Evolutionary conservation across 1,140 invertebrate species (phyloP).

Genomic region (Drosophila serrata): DNA sequence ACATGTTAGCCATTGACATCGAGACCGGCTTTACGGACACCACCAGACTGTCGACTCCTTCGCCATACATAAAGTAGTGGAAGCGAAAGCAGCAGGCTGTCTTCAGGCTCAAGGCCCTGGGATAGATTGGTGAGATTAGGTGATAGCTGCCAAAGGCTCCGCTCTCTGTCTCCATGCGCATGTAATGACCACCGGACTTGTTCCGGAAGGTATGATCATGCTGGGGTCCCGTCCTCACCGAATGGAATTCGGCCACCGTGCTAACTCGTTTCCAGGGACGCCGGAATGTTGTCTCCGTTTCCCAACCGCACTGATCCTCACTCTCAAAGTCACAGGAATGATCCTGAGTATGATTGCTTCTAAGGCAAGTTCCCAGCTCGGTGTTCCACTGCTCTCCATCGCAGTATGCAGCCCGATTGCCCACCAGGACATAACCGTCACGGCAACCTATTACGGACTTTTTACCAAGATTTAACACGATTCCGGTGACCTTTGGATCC

Average conservation of each 20-base stretch:
- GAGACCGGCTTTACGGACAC: conserved; percentile 68
- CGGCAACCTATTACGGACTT: conserved; percentile 45
- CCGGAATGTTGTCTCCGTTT: not conserved
- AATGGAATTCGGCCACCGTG: conserved; percentile 40
- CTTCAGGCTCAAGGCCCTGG: conserved; percentile 55
- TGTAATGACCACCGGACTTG: conserved; percentile 69
- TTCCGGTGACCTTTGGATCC: conserved; percentile 23
- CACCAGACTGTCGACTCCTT: conserved; percentile 63
- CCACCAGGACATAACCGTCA: conserved; percentile 63
- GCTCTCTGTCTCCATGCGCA: conserved; percentile 67
- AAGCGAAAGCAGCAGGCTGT: conserved; percentile 79
- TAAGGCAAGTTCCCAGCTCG: conserved; percentile 60
- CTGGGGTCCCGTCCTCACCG: conserved; percentile 66
- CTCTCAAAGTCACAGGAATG: conserved; percentile 78
- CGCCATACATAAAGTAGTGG: conserved; percentile 79
- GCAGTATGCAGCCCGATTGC: conserved; percentile 58
- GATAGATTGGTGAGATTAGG: conserved; percentile 72
- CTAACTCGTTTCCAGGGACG: conserved; percentile 63
- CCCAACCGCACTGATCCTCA: conserved; percentile 75
- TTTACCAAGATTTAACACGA: conserved; percentile 2
- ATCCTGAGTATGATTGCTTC: conserved; percentile 42
- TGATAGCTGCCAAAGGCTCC: conserved; percentile 22
- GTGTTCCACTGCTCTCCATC: conserved; percentile 74
- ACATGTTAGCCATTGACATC: conserved; percentile 44
- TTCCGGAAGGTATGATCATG: conserved; percentile 74